Conservation (phyloP, 2,113 vertebrate species). For the Pedionomus torquatus region DNA sequence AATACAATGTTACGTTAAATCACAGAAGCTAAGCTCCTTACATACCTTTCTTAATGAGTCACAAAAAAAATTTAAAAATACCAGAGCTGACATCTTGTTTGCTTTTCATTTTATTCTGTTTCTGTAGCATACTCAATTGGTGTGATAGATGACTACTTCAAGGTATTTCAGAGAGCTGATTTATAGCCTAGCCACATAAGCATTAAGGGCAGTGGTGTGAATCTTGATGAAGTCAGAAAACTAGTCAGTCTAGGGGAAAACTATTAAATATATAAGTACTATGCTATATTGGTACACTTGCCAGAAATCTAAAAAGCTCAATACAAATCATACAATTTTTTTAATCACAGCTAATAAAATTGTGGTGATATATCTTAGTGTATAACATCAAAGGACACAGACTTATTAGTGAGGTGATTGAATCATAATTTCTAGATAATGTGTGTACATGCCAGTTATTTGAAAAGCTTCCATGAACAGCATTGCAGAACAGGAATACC, state of each 20-base stretch:
- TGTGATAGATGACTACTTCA: not conserved
- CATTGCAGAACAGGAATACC: not conserved
- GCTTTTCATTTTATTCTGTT: not conserved
- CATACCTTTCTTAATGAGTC: not conserved
- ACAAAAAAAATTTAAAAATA: not conserved
- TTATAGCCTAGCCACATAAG: not conserved
- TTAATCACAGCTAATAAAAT: not conserved
- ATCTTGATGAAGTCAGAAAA: not conserved
- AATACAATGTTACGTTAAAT: not conserved
- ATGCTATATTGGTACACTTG: not conserved
- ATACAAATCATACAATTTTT: not conserved
- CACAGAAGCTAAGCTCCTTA: not conserved
- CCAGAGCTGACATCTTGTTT: not conserved
- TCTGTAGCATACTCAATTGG: not conserved
- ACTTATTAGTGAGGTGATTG: not conserved
- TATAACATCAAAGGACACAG: not conserved
- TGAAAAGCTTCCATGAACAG: not conserved
- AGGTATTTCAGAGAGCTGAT: not conserved
- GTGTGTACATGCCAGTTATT: rapidly evolving
- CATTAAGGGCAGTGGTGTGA: not conserved
- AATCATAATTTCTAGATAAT: not conserved
- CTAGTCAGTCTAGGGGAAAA: not conserved
- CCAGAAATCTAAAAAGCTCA: not conserved
- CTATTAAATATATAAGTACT: not conserved
- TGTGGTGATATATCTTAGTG: not conserved